These are phyloP conservation scores for Mirounga angustirostris DNA, from an alignment of 2,113 vertebrate species.

Conservation along the genomic window DNA sequence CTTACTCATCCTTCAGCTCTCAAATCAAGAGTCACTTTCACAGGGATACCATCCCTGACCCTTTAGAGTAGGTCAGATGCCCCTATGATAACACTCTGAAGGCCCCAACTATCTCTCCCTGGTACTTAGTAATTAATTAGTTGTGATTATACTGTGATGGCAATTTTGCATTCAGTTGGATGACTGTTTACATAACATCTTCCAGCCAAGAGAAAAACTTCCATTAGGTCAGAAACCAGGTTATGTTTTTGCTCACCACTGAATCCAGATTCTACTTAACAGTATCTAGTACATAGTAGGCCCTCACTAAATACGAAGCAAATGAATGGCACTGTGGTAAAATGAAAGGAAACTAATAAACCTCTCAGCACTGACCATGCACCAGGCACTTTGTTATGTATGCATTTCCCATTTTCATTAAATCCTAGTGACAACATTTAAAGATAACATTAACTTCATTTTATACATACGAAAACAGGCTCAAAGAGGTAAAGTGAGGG, in stretches of 20 bases:
- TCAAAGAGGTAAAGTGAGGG: not conserved
- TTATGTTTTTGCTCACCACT: not conserved
- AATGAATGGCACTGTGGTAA: not conserved
- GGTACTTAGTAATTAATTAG: not conserved
- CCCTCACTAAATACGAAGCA: not conserved
- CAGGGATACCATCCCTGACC: not conserved
- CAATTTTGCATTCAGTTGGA: not conserved
- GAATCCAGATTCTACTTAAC: not conserved
- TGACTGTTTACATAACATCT: not conserved
- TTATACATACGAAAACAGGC: constrained; percentile 37
- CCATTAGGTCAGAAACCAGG: constrained; percentile 45
- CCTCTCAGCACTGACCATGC: not conserved
- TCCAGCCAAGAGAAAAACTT: not conserved
- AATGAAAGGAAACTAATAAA: not conserved
- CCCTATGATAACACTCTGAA: not conserved
- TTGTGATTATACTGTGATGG: not conserved
- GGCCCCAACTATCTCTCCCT: not conserved
- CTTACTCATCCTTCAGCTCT: not conserved
- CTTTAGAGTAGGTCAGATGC: not conserved
- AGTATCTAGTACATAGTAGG: not conserved
- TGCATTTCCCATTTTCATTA: not conserved
- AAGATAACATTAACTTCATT: constrained; percentile 3
- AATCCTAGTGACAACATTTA: constrained; percentile 5
- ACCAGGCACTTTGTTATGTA: not conserved
- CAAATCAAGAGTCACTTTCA: not conserved